Evolutionary conservation across 2,888 invertebrate species (phyloP).

Genomic region (Drosophila birchii): DNA sequence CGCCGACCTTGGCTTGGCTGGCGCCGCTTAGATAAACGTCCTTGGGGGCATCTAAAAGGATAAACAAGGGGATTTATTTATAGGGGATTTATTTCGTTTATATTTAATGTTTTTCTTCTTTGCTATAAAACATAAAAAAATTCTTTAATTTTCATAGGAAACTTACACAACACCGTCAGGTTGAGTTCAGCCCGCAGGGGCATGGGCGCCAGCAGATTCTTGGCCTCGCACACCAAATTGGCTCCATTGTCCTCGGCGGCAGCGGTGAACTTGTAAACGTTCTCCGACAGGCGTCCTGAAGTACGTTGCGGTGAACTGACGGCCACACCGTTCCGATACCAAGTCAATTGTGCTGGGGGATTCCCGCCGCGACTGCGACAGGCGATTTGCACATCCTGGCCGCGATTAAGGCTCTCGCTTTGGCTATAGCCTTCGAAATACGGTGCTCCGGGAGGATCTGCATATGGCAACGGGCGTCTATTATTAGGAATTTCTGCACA

Average conservation of each 20-base stretch:
- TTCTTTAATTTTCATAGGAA: neutral
- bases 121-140: neutral
- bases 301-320: slow-evolving; percentile 82
- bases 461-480: neutral
- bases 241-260: slow-evolving; percentile 79
- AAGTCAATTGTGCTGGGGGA: slow-evolving; percentile 82
- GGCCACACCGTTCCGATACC: slow-evolving; percentile 81
- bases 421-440: slow-evolving; percentile 83
- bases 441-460: slow-evolving; percentile 83
- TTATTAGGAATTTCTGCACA: slow-evolving; percentile 3
- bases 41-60: slow-evolving; percentile 76
- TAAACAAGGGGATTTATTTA: neutral
- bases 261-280: slow-evolving; percentile 81
- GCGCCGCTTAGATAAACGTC: slow-evolving; percentile 80
- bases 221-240: slow-evolving; percentile 82
- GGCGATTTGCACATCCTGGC: slow-evolving; percentile 82
- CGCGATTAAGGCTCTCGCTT: slow-evolving; percentile 79
- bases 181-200: slow-evolving; percentile 79
- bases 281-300: slow-evolving; percentile 83
- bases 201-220: slow-evolving; percentile 79
- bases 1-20: slow-evolving; percentile 79
- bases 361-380: slow-evolving; percentile 83
- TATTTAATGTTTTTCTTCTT: neutral
- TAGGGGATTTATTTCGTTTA: neutral
- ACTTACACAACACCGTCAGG: slow-evolving; percentile 82